Conservation (phyloP, 2,888 invertebrate genomes). For the Metalampra italica region DNA sequence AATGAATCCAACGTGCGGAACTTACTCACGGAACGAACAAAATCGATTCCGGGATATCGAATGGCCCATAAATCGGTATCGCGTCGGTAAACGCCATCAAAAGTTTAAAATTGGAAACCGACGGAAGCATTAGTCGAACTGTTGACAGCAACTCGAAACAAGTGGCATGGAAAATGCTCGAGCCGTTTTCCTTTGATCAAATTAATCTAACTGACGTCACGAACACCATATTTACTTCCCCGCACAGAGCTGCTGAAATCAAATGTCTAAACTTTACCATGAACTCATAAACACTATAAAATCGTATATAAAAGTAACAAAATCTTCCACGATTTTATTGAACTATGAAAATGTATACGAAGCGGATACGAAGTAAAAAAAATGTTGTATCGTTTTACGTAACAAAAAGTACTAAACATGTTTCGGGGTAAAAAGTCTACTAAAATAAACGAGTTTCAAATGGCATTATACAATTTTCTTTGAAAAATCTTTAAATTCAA, state of each 20-base stretch:
- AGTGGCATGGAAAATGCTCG: conserved; percentile 62
- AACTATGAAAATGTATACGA: background rate
- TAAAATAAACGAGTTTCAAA: conserved; percentile 11
- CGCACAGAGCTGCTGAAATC: conserved; percentile 31
- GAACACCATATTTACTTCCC: conserved; percentile 39
- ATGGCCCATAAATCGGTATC: conserved; percentile 46
- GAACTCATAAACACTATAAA: conserved; percentile 10
- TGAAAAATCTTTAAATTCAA: conserved; percentile 12
- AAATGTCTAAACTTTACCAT: conserved; percentile 26
- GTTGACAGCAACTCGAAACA: conserved; percentile 69
- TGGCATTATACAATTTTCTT: conserved; percentile 13
- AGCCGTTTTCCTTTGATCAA: conserved; percentile 69
- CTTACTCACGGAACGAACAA: conserved; percentile 19
- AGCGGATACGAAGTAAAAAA: too few relatives aligned
- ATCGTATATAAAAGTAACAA: conserved; percentile 14
- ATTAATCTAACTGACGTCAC: conserved; percentile 66
- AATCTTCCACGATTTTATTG: conserved; percentile 8
- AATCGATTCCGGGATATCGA: conserved; percentile 40
- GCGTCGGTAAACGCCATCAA: conserved; percentile 60
- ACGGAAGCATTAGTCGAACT: conserved; percentile 71
- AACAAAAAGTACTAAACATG: background rate
- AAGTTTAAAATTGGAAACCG: conserved; percentile 69
- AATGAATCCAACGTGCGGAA: conserved; percentile 16
- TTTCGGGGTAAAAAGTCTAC: conserved; percentile 7
- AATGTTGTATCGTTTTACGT: background rate